Evolutionary conservation across 2,797 vertebrate genomes (phyloP).

Genomic region (Darevskia nairensis): DNA sequence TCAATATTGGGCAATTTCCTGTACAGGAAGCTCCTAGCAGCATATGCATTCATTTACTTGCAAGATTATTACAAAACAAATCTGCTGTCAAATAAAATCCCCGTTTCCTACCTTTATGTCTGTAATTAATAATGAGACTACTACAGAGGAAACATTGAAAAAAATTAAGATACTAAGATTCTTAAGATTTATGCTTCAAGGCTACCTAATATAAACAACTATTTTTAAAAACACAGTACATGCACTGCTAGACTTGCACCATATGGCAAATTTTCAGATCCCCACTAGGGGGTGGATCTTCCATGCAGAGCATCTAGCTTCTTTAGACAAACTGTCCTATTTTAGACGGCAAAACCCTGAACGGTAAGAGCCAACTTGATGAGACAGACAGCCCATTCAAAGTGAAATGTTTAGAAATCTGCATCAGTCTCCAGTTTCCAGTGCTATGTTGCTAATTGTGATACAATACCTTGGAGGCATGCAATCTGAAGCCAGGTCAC

Average conservation of each 20-base stretch:
- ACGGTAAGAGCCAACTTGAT: neutral
- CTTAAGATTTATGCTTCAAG: neutral
- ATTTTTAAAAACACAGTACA: neutral
- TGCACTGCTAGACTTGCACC: neutral
- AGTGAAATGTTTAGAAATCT: slow-evolving; percentile 29
- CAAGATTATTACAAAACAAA: neutral
- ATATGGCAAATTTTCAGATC: neutral
- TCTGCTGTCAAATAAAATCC: slow-evolving; percentile 1
- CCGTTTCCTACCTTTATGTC: neutral
- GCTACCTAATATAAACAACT: neutral
- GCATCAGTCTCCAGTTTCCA: neutral
- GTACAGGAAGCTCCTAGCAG: slow-evolving; percentile 13
- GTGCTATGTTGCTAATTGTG: slow-evolving; percentile 14
- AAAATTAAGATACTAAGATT: slow-evolving; percentile 5
- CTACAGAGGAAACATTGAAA: neutral
- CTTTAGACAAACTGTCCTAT: neutral
- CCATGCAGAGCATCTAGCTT: neutral
- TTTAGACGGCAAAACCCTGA: neutral
- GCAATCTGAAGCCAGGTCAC: slow-evolving; percentile 7
- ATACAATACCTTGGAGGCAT: neutral
- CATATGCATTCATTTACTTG: neutral
- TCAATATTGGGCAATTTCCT: slow-evolving; percentile 22
- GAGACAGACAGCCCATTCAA: neutral
- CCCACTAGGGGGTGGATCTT: neutral
- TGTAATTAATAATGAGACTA: neutral